Evolutionary conservation across 2,888 invertebrate species (phyloP).

Genomic region (Gibbula magus): DNA sequence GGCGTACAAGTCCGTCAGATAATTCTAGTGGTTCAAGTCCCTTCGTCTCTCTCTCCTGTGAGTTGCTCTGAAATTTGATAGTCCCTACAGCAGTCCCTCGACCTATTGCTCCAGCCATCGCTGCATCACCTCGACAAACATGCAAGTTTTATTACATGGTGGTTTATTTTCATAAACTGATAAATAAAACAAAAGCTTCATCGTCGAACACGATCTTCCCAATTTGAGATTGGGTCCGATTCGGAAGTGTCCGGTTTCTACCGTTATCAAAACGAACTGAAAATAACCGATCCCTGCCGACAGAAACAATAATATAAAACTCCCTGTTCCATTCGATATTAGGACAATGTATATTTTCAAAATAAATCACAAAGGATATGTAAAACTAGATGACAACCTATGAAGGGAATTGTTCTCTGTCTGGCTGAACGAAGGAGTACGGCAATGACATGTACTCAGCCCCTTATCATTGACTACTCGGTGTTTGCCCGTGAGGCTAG

Average conservation of each 20-base stretch:
- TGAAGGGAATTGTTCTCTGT: no score
- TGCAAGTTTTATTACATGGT: constrained; percentile 14
- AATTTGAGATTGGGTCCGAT: constrained; percentile 9
- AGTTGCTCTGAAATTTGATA: neutral
- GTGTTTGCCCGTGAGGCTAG: no score
- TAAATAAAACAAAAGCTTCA: constrained; percentile 19
- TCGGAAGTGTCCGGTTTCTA: constrained; percentile 14
- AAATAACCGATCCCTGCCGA: neutral
- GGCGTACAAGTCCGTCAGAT: neutral
- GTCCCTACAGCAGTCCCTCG: neutral
- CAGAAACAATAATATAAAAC: constrained; percentile 1
- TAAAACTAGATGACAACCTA: neutral
- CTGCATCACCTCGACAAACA: constrained; percentile 10
- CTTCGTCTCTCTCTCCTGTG: neutral
- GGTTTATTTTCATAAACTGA: constrained; percentile 20
- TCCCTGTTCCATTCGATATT: neutral
- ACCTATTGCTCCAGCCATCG: neutral
- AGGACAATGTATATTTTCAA: constrained; percentile 2
- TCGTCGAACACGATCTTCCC: constrained; percentile 18
- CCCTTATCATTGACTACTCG: no score
- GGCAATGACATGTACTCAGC: no score
- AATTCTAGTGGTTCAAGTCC: neutral
- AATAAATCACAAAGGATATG: neutral
- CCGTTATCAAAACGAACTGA: neutral
- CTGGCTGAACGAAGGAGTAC: no score